These are phyloP conservation scores for Germaria angustata DNA, from an alignment of 2,888 invertebrate species.

Conservation along the genomic window DNA sequence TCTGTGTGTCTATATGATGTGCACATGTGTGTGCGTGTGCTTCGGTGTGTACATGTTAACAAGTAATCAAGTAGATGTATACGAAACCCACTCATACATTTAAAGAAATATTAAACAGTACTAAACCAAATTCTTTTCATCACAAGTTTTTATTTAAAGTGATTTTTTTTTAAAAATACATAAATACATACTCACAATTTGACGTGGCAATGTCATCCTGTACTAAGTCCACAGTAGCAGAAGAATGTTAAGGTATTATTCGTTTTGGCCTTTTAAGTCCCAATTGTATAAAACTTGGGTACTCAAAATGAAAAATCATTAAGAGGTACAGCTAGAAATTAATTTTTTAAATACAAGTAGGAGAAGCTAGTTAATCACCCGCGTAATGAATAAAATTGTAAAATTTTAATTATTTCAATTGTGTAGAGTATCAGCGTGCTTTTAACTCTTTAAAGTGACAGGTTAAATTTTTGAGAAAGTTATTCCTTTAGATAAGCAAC, in stretches of 20 bases:
- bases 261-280: no score
- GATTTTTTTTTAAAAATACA: conserved; percentile 7
- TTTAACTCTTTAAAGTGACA: no score
- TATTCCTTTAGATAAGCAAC: no score
- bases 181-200: not conserved
- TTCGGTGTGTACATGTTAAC: conserved; percentile 3
- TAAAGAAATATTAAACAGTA: conserved; percentile 13
- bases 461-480: no score
- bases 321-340: no score
- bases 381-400: no score
- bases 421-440: no score
- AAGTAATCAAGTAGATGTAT: not conserved
- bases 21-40: not conserved
- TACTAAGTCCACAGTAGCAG: not conserved
- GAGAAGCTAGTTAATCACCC: no score
- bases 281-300: no score
- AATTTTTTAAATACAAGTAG: no score
- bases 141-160: conserved; percentile 8
- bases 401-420: no score
- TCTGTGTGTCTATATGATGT: not conserved
- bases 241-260: not conserved
- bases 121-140: conserved; percentile 17
- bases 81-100: not conserved
- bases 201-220: not conserved
- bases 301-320: no score